Percentiles rank a stretch among this genome's conserved stretches.
Evolutionary conservation across 2,888 invertebrate genomes (phyloP).

Genomic region (Drosophila leonis): DNA sequence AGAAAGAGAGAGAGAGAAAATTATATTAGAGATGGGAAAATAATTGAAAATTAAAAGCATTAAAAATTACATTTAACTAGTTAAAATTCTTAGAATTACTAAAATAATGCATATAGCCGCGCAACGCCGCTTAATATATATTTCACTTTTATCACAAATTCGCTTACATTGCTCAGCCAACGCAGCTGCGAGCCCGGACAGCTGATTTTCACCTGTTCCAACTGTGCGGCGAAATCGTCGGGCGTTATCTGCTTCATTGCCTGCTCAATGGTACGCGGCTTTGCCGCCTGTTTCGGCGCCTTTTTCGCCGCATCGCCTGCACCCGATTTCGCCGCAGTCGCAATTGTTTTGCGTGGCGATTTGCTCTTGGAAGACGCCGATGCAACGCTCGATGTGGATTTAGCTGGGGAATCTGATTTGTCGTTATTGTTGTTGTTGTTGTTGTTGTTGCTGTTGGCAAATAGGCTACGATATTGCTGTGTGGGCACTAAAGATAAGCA

Average conservation of each 20-base stretch:
- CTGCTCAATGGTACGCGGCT: slow-evolving; percentile 81
- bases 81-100: too few species aligned
- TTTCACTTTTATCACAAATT: not conserved
- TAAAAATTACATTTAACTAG: too few species aligned
- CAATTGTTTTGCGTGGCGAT: slow-evolving; percentile 37
- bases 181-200: slow-evolving; percentile 90
- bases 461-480: slow-evolving; percentile 89
- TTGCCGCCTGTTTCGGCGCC: slow-evolving; percentile 44
- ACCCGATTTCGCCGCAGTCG: slow-evolving; percentile 35
- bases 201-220: slow-evolving; percentile 87
- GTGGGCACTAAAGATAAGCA: slow-evolving; percentile 87
- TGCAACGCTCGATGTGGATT: slow-evolving; percentile 64
- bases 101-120: not conserved
- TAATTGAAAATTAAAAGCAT: too few species aligned
- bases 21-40: too few species aligned
- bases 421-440: slow-evolving; percentile 24
- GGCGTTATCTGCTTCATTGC: slow-evolving; percentile 86
- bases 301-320: not conserved
- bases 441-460: slow-evolving; percentile 65
- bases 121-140: not conserved
- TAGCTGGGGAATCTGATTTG: slow-evolving; percentile 60
- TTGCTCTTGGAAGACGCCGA: slow-evolving; percentile 55
- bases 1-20: not conserved
- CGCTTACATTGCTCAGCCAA: slow-evolving; percentile 90
- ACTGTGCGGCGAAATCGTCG: slow-evolving; percentile 86